Conservation (phyloP, 2,797 vertebrate genomes). For the Clarias pachynema region DNA sequence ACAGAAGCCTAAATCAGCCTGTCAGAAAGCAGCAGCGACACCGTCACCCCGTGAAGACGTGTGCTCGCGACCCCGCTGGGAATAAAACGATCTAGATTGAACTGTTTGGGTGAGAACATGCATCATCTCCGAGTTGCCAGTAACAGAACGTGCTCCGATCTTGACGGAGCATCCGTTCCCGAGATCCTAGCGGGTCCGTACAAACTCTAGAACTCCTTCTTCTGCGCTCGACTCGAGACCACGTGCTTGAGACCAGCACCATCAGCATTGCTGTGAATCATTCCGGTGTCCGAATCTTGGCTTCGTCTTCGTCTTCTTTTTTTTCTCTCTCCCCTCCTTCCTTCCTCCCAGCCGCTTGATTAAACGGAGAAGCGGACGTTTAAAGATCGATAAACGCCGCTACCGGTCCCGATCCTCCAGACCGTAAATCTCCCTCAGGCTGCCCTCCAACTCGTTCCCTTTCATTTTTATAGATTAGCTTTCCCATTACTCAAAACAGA, state of each 20-base stretch:
- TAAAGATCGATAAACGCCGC: conserved; percentile 72
- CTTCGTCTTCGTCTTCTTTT: conserved; percentile 7
- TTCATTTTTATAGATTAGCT: conserved; percentile 76
- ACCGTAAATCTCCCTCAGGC: conserved; percentile 70
- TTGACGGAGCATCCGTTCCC: not conserved
- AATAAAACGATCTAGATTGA: conserved; percentile 46
- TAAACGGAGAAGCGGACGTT: conserved; percentile 68
- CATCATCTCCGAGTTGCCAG: too few species aligned
- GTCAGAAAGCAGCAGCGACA: conserved; percentile 18
- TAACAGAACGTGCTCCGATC: not conserved
- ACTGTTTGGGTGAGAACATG: not conserved
- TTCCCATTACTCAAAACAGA: conserved; percentile 77
- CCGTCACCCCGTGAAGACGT: not conserved
- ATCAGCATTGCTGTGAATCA: not conserved
- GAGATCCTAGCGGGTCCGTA: not conserved
- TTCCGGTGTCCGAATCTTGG: conserved; percentile 15
- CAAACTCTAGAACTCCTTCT: not conserved
- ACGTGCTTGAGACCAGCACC: conserved; percentile 11
- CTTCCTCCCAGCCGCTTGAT: conserved; percentile 58
- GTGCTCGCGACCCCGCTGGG: conserved; percentile 25
- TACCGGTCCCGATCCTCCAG: conserved; percentile 56
- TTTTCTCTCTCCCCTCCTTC: too few species aligned
- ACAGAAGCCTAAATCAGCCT: conserved; percentile 16
- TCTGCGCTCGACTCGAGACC: not conserved
- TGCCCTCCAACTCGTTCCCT: conserved; percentile 65